Evolutionary conservation across 2,797 vertebrate species (phyloP).

Genomic region (Jordanella pulchra): DNA sequence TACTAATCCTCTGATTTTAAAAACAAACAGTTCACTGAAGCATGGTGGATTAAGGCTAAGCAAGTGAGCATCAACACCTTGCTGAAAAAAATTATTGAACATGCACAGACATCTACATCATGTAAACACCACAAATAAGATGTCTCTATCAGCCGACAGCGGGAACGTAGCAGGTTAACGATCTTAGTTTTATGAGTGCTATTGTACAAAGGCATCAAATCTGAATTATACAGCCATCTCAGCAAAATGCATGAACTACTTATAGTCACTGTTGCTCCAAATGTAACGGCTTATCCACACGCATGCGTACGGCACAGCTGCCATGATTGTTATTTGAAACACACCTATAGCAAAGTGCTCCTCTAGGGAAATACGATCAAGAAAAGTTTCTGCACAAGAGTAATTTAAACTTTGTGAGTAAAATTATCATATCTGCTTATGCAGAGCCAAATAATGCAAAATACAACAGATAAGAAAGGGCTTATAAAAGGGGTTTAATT

Average conservation of each 20-base stretch:
- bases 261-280: slow-evolving; percentile 1
- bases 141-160: slow-evolving; percentile 43
- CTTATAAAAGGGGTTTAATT: slow-evolving; percentile 49
- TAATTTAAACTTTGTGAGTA: slow-evolving; percentile 61
- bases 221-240: slow-evolving; percentile 56
- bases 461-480: slow-evolving; percentile 37
- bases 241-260: slow-evolving; percentile 18
- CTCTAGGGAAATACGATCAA: slow-evolving; percentile 47
- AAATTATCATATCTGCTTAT: slow-evolving; percentile 57
- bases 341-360: slow-evolving; percentile 6
- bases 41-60: slow-evolving; percentile 51
- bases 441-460: slow-evolving; percentile 51
- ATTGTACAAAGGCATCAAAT: slow-evolving; percentile 34
- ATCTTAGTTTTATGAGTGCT: slow-evolving; percentile 45
- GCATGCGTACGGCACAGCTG: not conserved
- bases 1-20: slow-evolving; percentile 10
- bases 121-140: slow-evolving; percentile 65
- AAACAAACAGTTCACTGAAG: slow-evolving; percentile 44
- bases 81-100: slow-evolving; percentile 66
- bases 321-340: slow-evolving; percentile 8
- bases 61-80: slow-evolving; percentile 35
- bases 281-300: not conserved
- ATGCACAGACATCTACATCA: slow-evolving; percentile 57
- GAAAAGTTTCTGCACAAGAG: slow-evolving; percentile 53
- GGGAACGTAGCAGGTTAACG: slow-evolving; percentile 32